Conservation (phyloP, 1,140 invertebrate species). For the Aphelenchoides avenae region DNA sequence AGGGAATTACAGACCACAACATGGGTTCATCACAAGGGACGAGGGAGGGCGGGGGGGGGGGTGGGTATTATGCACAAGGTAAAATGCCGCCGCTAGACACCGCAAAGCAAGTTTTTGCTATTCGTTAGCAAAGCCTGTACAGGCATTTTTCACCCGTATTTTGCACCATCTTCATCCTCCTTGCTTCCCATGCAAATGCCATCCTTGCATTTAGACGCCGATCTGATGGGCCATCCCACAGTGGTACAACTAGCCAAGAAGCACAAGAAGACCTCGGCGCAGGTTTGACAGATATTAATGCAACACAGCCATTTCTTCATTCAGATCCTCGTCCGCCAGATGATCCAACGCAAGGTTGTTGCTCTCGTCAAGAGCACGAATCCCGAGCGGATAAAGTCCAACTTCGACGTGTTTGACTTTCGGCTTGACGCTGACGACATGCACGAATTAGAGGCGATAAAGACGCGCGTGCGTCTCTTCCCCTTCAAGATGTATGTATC, state of each 20-base stretch:
- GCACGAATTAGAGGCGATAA: constrained; percentile 23
- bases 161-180: too few species aligned
- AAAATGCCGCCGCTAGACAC: too few species aligned
- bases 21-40: too few species aligned
- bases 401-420: constrained; percentile 51
- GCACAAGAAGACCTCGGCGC: constrained; percentile 36
- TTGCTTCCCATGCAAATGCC: too few species aligned
- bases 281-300: too few species aligned
- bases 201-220: background rate
- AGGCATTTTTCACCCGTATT: too few species aligned
- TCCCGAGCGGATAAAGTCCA: constrained; percentile 57
- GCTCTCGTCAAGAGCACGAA: constrained; percentile 61
- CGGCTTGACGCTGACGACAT: constrained; percentile 37
- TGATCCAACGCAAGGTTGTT: constrained; percentile 50
- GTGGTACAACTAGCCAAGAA: constrained; percentile 30
- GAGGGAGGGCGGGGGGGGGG: too few species aligned
- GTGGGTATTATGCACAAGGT: too few species aligned
- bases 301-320: background rate
- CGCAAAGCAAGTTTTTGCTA: too few species aligned
- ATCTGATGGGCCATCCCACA: constrained; percentile 20
- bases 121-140: too few species aligned
- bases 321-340: constrained; percentile 63
- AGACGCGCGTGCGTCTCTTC: constrained; percentile 17
- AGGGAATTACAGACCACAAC: too few species aligned
- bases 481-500: constrained; percentile 25